phyloP scores from a whole-genome alignment of 2,888 invertebrate species.

The Dexiosoma caninum region DNA sequence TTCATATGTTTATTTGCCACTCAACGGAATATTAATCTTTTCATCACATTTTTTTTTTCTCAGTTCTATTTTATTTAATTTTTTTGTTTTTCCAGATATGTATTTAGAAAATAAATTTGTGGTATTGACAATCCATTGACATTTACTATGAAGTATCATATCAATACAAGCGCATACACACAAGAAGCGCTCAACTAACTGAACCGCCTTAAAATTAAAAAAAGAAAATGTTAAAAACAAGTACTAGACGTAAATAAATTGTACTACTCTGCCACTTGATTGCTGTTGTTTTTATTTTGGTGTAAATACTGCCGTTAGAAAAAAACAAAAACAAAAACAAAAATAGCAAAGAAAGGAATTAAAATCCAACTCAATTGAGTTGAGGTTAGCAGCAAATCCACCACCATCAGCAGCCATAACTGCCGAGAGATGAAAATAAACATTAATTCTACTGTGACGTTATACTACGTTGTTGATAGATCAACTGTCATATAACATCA shows the following conservation, averaged over 20 bases:
- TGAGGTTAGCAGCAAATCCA: background rate
- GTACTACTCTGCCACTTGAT: slow-evolving; percentile 14
- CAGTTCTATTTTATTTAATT: too few relatives aligned
- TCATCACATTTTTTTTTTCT: slow-evolving; percentile 15
- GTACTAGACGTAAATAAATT: slow-evolving; percentile 12
- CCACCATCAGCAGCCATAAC: background rate
- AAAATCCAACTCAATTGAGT: slow-evolving; percentile 15
- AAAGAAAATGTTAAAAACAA: background rate
- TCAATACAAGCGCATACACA: slow-evolving; percentile 1
- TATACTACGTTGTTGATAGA: slow-evolving; percentile 51
- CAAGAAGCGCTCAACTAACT: too few relatives aligned
- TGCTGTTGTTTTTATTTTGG: slow-evolving; percentile 1
- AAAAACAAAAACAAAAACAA: too few relatives aligned
- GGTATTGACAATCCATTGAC: slow-evolving; percentile 60
- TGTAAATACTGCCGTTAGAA: slow-evolving; percentile 23
- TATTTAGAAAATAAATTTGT: slow-evolving; percentile 38
- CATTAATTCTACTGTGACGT: slow-evolving; percentile 55
- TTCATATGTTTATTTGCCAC: slow-evolving; percentile 56
- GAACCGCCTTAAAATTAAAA: too few relatives aligned
- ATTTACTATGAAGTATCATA: slow-evolving; percentile 51
- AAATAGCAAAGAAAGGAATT: background rate
- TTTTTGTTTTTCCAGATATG: slow-evolving; percentile 22
- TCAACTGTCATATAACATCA: slow-evolving; percentile 65
- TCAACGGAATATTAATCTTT: slow-evolving; percentile 47
- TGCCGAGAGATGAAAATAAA: slow-evolving; percentile 12